phyloP scores from a whole-genome alignment of 2,888 invertebrate genomes.

The Sphaerophoria taeniata region DNA sequence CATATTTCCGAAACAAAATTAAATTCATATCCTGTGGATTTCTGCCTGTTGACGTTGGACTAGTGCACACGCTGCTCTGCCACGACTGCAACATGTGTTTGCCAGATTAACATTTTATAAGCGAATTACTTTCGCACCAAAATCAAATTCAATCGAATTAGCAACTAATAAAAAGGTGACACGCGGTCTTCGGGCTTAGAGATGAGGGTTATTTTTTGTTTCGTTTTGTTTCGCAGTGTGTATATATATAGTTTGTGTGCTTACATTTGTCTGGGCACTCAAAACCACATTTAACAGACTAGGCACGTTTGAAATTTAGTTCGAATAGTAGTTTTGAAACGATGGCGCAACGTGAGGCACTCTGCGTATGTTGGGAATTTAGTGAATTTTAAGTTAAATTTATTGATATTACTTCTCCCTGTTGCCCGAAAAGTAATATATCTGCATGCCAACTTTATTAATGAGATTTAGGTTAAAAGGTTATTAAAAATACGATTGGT shows the following conservation, averaged over 20 bases:
- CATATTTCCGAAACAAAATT: conserved; percentile 46
- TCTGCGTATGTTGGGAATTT: too few species aligned
- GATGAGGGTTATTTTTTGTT: neutral
- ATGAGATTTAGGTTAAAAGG: conserved; percentile 49
- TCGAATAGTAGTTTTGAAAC: conserved; percentile 26
- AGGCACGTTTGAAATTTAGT: conserved; percentile 37
- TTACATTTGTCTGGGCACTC: conserved; percentile 13
- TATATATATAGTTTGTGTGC: neutral
- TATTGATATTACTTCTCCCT: neutral
- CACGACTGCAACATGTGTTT: conserved; percentile 45
- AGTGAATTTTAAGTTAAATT: too few species aligned
- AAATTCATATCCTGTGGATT: conserved; percentile 65
- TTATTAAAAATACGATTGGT: neutral
- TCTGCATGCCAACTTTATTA: conserved; percentile 45
- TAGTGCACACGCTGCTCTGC: neutral
- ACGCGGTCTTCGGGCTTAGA: conserved; percentile 10
- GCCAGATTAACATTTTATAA: conserved; percentile 70
- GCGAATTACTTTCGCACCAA: conserved; percentile 64
- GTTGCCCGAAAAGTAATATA: neutral
- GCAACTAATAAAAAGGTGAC: conserved; percentile 69
- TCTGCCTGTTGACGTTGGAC: conserved; percentile 47
- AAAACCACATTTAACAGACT: conserved; percentile 53
- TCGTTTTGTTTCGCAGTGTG: neutral
- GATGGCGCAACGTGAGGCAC: conserved; percentile 2
- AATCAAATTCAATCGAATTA: conserved; percentile 72